Conservation (phyloP, 2,888 invertebrate genomes). For the Microplitis manilae region DNA sequence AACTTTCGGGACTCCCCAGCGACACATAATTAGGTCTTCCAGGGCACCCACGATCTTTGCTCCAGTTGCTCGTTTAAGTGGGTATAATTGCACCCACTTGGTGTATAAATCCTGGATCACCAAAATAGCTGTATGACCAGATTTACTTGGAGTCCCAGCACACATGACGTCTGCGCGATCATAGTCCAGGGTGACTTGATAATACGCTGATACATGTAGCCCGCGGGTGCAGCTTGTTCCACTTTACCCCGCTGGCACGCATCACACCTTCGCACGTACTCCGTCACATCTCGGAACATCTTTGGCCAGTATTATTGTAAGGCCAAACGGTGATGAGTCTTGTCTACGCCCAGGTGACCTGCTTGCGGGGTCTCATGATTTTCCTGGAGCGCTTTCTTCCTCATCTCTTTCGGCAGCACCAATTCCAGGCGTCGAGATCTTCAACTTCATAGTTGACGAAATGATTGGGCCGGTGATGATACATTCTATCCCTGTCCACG, state of each 20-base stretch:
- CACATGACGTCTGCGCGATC: constrained; percentile 49
- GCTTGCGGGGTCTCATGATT: no score
- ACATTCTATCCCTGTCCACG: constrained; percentile 15
- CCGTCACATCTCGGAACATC: background rate
- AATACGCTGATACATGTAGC: constrained; percentile 43
- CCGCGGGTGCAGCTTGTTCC: constrained; percentile 25
- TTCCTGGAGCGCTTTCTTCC: no score
- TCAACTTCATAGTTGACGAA: background rate
- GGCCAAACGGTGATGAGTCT: constrained; percentile 32
- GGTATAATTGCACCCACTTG: constrained; percentile 32
- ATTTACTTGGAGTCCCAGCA: constrained; percentile 37
- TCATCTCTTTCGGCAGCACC: no score
- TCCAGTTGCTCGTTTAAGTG: background rate
- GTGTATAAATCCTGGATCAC: constrained; percentile 37
- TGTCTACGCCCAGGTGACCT: constrained; percentile 52
- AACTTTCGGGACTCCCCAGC: no score
- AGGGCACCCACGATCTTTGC: constrained; percentile 14
- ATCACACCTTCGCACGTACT: background rate
- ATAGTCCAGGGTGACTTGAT: constrained; percentile 45
- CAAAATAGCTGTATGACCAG: constrained; percentile 22
- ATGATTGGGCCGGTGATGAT: constrained; percentile 25
- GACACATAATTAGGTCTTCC: no score
- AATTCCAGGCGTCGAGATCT: no score
- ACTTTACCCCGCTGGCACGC: background rate
- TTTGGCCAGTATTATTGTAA: background rate